phyloP scores from a whole-genome alignment of 2,888 invertebrate genomes.

The Anaspis maculata region DNA sequence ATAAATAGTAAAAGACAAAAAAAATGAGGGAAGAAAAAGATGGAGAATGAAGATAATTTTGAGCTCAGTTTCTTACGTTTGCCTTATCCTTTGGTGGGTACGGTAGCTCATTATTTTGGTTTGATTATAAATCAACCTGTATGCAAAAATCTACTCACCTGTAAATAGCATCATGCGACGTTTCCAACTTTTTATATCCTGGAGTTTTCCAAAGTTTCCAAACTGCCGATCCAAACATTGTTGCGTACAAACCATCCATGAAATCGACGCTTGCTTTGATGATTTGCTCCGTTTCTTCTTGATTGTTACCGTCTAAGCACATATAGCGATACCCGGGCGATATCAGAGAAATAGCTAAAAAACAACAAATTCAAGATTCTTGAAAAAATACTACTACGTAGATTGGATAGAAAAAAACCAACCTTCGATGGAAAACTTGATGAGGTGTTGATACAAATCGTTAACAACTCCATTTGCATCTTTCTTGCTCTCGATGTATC shows the following conservation, averaged over 20 bases:
- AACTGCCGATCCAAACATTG: slow-evolving; percentile 44
- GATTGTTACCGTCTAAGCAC: no score
- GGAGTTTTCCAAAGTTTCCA: slow-evolving; percentile 45
- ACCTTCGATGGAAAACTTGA: slow-evolving; percentile 43
- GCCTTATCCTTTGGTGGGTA: no score
- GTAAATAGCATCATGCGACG: slow-evolving; percentile 44
- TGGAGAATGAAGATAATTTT: no score
- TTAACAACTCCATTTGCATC: slow-evolving; percentile 27
- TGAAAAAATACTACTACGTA: no score
- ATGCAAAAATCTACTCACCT: slow-evolving; percentile 20
- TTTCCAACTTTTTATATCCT: slow-evolving; percentile 44
- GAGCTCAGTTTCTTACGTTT: no score
- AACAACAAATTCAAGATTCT: slow-evolving; percentile 3
- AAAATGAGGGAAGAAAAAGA: no score
- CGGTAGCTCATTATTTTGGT: no score
- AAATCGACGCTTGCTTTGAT: slow-evolving; percentile 43
- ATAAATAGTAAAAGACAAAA: no score
- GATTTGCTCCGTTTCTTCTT: slow-evolving; percentile 36
- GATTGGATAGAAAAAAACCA: slow-evolving; percentile 5
- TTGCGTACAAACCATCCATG: slow-evolving; percentile 44
- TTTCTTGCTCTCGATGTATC: slow-evolving; percentile 34
- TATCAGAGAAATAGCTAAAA: slow-evolving; percentile 46
- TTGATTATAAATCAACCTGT: no score
- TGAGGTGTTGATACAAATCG: slow-evolving; percentile 37
- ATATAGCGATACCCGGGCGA: slow-evolving; percentile 42